Evolutionary conservation across 64 coral and sea anemone species (phyloP).

Genomic region (Hydrozoanthus tunicans): DNA sequence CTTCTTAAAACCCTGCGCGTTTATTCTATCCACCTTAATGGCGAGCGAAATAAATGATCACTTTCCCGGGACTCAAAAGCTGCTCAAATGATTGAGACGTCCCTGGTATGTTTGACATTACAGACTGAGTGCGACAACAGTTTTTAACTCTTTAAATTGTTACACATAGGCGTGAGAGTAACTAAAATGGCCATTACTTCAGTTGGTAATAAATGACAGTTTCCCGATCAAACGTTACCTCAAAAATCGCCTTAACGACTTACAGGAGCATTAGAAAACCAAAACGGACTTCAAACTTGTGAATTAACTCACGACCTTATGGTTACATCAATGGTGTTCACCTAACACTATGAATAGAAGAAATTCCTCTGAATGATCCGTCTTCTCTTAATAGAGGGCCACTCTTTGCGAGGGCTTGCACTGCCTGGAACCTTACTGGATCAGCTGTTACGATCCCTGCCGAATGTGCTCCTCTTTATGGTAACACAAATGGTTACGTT

Average conservation of each 20-base stretch:
- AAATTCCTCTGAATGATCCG: slow-evolving; percentile 22
- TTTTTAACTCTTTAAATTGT: no score
- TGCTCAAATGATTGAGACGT: no score
- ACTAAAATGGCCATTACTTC: background rate
- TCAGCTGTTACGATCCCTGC: slow-evolving; percentile 42
- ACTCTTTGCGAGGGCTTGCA: slow-evolving; percentile 49
- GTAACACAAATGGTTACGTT: slow-evolving; percentile 37
- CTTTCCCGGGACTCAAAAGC: no score
- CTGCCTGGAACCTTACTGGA: slow-evolving; percentile 35
- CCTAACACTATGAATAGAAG: slow-evolving; percentile 17
- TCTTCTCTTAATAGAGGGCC: slow-evolving; percentile 36
- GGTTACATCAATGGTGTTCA: slow-evolving; percentile 2
- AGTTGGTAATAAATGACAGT: slow-evolving; percentile 12
- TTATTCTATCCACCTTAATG: no score
- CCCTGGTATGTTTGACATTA: no score
- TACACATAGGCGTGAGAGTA: background rate
- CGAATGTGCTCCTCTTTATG: slow-evolving; percentile 43
- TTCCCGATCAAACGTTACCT: background rate
- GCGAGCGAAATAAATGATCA: no score
- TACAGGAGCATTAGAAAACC: slow-evolving; percentile 10
- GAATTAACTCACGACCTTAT: slow-evolving; percentile 28
- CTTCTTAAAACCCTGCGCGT: no score
- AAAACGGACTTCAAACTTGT: slow-evolving; percentile 33
- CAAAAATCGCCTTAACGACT: slow-evolving; percentile 5
- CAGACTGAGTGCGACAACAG: no score